A percentile compares a stretch with the other conserved stretches of the same genome.
phyloP scores from a whole-genome alignment of 1,140 invertebrate species.

The Meteorus sp. region DNA sequence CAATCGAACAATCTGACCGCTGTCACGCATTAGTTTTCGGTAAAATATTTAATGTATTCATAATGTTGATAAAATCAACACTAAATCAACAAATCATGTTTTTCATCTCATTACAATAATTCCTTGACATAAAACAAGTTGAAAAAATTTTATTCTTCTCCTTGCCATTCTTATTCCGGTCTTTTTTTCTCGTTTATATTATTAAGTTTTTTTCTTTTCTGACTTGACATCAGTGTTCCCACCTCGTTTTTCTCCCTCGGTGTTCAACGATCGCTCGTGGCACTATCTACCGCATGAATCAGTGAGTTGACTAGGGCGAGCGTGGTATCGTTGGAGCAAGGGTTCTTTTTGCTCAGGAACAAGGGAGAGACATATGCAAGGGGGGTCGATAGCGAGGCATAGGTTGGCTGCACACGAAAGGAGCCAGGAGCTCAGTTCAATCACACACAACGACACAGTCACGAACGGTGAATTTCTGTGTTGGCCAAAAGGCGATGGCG shows the following conservation, averaged over 20 bases:
- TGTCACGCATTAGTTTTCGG: too few relatives aligned
- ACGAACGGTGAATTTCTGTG: conserved; percentile 22
- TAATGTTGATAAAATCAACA: too few relatives aligned
- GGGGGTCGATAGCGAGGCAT: too few relatives aligned
- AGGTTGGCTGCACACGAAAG: too few relatives aligned
- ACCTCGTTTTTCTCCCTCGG: neutral
- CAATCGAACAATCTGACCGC: too few relatives aligned
- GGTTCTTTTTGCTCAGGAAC: neutral
- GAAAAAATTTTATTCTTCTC: too few relatives aligned
- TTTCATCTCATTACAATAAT: too few relatives aligned
- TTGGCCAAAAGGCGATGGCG: conserved; percentile 16
- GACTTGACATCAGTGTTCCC: neutral
- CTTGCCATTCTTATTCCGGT: too few relatives aligned
- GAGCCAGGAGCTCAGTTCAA: neutral
- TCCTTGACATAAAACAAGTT: too few relatives aligned
- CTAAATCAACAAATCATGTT: too few relatives aligned
- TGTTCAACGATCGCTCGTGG: neutral
- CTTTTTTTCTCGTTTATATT: neutral
- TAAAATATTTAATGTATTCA: too few relatives aligned
- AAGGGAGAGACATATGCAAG: neutral
- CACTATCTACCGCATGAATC: neutral
- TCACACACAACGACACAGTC: conserved; percentile 10
- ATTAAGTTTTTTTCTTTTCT: neutral
- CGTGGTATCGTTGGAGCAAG: too few relatives aligned
- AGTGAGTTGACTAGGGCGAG: neutral